Percentiles rank a stretch among this genome's conserved stretches.
Evolutionary conservation across 2,797 vertebrate species (phyloP).

Genomic region (Enteromius unitaeniatus): DNA sequence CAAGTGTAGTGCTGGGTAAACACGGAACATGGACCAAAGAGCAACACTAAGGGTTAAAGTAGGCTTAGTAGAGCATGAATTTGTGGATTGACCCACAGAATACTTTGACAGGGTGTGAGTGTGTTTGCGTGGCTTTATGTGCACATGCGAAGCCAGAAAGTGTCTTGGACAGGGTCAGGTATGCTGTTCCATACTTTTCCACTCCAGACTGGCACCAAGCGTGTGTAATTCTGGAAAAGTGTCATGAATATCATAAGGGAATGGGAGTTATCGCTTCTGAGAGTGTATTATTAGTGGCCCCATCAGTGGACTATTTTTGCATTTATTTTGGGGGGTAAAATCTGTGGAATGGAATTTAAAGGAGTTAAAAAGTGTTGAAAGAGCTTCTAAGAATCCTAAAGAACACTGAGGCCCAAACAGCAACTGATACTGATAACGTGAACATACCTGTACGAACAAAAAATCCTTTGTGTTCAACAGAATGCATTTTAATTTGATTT

Average conservation of each 20-base stretch:
- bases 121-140: conserved; percentile 22
- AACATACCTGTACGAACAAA: neutral
- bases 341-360: neutral
- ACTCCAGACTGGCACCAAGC: neutral
- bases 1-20: conserved; percentile 24
- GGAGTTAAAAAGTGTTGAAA: neutral
- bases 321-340: neutral
- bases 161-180: conserved; percentile 20
- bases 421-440: neutral
- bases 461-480: neutral
- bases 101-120: conserved; percentile 28
- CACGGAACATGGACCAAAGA: conserved; percentile 15
- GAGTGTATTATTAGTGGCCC: neutral
- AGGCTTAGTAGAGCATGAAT: conserved; percentile 36
- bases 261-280: neutral
- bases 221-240: neutral
- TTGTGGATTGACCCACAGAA: conserved; percentile 19
- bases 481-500: neutral
- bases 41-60: conserved; percentile 30
- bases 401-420: neutral
- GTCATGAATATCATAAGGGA: neutral
- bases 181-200: conserved; percentile 14
- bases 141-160: conserved; percentile 8
- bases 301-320: neutral
- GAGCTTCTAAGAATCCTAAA: neutral